Evolutionary conservation across 2,888 invertebrate genomes (phyloP).

Genomic region (Caenorhabditis afra): DNA sequence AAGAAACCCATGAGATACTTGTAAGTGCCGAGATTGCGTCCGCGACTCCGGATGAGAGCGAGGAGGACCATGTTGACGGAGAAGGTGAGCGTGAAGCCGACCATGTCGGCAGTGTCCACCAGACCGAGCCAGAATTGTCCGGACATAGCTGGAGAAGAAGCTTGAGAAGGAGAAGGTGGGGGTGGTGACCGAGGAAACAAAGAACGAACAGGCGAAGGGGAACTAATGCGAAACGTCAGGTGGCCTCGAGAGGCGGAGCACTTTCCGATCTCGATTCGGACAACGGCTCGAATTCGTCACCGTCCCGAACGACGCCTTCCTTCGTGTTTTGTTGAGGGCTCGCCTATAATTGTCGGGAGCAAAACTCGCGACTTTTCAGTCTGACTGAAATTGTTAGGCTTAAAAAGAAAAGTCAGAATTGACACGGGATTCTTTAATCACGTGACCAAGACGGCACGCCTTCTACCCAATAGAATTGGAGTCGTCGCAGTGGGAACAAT

Average conservation of each 20-base stretch:
- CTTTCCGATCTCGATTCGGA: neutral
- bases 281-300: neutral
- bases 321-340: too few relatives aligned
- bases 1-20: slow-evolving; percentile 49
- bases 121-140: slow-evolving; percentile 44
- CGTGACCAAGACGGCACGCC: too few relatives aligned
- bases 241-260: neutral
- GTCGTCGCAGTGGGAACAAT: too few relatives aligned
- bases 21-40: slow-evolving; percentile 46
- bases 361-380: too few relatives aligned
- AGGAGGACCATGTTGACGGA: slow-evolving; percentile 38
- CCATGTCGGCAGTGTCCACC: slow-evolving; percentile 42
- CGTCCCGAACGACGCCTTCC: too few relatives aligned
- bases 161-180: neutral
- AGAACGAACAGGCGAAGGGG: slow-evolving; percentile 12
- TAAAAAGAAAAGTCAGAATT: too few relatives aligned
- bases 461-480: too few relatives aligned
- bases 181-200: neutral
- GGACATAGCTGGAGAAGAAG: slow-evolving; percentile 11
- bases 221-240: slow-evolving; percentile 21
- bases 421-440: too few relatives aligned
- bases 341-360: too few relatives aligned
- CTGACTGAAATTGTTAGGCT: too few relatives aligned
- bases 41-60: slow-evolving; percentile 43
- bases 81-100: slow-evolving; percentile 45